These are phyloP conservation scores for Ammospiza nelsoni DNA, from an alignment of 2,113 vertebrate genomes.

Conservation along the genomic window DNA sequence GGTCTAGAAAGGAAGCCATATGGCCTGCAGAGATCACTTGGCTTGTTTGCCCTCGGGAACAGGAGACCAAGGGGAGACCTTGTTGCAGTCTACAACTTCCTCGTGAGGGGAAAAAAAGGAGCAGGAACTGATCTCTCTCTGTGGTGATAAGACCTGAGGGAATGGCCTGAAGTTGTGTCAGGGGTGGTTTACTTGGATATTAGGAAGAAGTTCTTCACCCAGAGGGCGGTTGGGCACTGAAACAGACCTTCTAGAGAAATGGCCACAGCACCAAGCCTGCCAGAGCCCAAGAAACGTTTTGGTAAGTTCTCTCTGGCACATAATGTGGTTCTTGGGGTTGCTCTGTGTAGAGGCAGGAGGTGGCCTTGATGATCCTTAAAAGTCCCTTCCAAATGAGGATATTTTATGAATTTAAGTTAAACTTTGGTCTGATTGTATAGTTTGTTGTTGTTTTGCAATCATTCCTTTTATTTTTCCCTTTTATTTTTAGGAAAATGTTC, in stretches of 20 bases:
- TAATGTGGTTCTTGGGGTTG: not conserved
- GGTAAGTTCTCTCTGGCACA: too few species aligned
- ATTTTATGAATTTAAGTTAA: not conserved
- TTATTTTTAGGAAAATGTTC: not conserved
- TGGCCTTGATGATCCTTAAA: not conserved
- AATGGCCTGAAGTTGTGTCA: not conserved
- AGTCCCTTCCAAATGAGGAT: not conserved
- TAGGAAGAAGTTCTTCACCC: not conserved
- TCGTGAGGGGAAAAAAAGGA: fast-evolving
- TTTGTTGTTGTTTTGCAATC: not conserved
- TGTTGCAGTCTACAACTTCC: fast-evolving
- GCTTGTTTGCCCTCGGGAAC: not conserved
- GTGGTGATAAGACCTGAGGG: not conserved
- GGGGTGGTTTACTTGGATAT: not conserved
- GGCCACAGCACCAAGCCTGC: not conserved
- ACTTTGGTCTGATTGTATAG: not conserved
- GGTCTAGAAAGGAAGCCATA: not conserved
- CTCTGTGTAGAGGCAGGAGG: not conserved
- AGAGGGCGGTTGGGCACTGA: not conserved
- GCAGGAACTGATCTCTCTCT: not conserved
- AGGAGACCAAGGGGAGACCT: not conserved
- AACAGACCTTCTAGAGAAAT: not conserved
- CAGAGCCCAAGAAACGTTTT: not conserved
- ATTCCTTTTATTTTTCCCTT: not conserved
- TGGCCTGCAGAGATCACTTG: not conserved